A percentile compares a stretch with the other conserved stretches of the same genome.
Evolutionary conservation across 2,888 invertebrate species (phyloP).

Genomic region (Synergus gifuensis): DNA sequence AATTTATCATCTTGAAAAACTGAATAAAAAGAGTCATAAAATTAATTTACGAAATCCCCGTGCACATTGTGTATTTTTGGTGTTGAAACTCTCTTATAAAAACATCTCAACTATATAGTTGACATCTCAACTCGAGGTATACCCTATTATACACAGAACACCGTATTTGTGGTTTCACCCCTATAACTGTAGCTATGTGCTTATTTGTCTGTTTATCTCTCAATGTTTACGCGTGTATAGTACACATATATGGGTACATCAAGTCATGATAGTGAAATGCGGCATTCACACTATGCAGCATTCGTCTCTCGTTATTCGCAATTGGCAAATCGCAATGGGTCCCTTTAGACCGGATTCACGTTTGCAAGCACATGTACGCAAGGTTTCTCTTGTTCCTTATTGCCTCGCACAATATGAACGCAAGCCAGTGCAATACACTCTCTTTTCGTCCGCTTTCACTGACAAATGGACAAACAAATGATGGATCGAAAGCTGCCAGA

Average conservation of each 20-base stretch:
- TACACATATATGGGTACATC: not conserved
- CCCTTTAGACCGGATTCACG: not conserved
- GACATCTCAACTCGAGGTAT: not conserved
- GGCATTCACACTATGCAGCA: not conserved
- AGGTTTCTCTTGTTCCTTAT: not conserved
- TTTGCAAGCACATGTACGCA: not conserved
- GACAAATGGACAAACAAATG: slow-evolving; percentile 60
- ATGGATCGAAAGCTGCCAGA: not conserved
- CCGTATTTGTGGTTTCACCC: not conserved
- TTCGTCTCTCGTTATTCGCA: slow-evolving; percentile 4
- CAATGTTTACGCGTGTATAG: not conserved
- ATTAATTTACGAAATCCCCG: not conserved
- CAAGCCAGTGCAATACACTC: not conserved
- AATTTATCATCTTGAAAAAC: not conserved
- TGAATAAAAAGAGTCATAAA: not conserved
- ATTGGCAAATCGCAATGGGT: slow-evolving; percentile 8
- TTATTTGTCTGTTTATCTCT: not conserved
- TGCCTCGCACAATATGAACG: not conserved
- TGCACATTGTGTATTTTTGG: not conserved
- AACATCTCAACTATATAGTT: too few relatives aligned
- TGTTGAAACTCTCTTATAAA: not conserved
- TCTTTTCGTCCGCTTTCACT: slow-evolving; percentile 50
- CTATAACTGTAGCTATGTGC: not conserved
- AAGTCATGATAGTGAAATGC: not conserved
- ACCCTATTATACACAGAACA: not conserved